phyloP scores from a whole-genome alignment of 2,113 vertebrate genomes.

The Hemibagrus wyckioides region DNA sequence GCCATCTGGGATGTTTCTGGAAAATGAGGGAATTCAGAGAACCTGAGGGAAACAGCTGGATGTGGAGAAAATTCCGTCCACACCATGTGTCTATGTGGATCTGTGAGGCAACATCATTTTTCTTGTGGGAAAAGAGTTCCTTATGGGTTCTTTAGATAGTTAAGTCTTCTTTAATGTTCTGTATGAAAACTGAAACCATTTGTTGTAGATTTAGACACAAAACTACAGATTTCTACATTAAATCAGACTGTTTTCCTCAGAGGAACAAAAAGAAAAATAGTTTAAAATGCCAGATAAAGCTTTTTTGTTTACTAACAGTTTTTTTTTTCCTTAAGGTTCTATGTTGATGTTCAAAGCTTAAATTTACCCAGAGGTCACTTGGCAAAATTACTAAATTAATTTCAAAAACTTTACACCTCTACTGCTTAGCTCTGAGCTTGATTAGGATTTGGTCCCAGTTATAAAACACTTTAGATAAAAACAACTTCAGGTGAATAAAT shows the following conservation, averaged over 20 bases:
- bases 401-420: neutral
- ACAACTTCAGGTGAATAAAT: neutral
- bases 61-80: no score
- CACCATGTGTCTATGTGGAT: neutral
- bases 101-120: neutral
- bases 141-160: neutral
- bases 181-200: neutral
- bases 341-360: neutral
- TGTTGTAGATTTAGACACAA: neutral
- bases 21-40: no score
- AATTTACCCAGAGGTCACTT: neutral
- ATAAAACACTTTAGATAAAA: conserved; percentile 1
- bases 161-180: neutral
- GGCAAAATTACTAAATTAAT: neutral
- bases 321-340: neutral
- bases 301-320: neutral
- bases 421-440: neutral
- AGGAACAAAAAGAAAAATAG: neutral
- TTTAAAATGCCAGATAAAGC: neutral
- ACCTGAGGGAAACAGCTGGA: no score
- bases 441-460: neutral
- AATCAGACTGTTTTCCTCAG: neutral
- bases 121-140: neutral
- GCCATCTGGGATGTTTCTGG: no score
- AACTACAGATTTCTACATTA: neutral